Percentiles rank a stretch among this genome's conserved stretches.
Conservation (phyloP, 2,113 vertebrate genomes). For the Nesoenas mayeri region DNA sequence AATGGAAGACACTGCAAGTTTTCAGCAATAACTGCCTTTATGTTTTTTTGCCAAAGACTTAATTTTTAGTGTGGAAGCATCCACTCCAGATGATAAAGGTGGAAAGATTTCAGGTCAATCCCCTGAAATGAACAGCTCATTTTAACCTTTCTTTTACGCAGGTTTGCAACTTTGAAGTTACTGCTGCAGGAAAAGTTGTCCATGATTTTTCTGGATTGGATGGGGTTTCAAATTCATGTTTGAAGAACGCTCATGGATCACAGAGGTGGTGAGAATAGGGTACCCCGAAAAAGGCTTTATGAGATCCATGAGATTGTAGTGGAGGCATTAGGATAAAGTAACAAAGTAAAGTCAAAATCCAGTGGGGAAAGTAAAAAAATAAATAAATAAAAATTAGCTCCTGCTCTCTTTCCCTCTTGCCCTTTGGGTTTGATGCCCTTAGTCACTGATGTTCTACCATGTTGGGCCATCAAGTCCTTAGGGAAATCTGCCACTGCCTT, state of each 20-base stretch:
- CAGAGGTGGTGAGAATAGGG: not conserved
- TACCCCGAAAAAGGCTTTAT: not conserved
- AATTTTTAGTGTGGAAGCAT: not conserved
- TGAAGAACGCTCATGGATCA: not conserved
- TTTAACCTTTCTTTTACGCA: not conserved
- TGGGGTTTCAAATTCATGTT: not conserved
- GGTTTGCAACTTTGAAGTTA: not conserved
- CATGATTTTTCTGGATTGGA: not conserved
- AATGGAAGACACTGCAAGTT: not conserved
- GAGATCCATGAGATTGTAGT: not conserved
- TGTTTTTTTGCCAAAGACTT: constrained; percentile 11
- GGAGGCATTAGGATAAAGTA: not conserved
- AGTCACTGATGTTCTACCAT: not conserved
- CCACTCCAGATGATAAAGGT: not conserved
- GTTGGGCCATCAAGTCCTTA: not conserved
- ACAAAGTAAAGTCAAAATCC: not conserved
- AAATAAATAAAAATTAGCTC: not conserved
- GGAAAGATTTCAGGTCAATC: not conserved
- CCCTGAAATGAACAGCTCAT: not conserved
- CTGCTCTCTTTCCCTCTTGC: not conserved
- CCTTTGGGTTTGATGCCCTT: not conserved
- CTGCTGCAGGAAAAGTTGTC: not conserved
- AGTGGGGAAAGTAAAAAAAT: not conserved
- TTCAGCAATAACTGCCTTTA: not conserved
- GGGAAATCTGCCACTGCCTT: not conserved